A percentile compares a stretch with the other conserved stretches of the same genome.
phyloP scores from a whole-genome alignment of 1,140 invertebrate species.

The Hetaerina americana region DNA sequence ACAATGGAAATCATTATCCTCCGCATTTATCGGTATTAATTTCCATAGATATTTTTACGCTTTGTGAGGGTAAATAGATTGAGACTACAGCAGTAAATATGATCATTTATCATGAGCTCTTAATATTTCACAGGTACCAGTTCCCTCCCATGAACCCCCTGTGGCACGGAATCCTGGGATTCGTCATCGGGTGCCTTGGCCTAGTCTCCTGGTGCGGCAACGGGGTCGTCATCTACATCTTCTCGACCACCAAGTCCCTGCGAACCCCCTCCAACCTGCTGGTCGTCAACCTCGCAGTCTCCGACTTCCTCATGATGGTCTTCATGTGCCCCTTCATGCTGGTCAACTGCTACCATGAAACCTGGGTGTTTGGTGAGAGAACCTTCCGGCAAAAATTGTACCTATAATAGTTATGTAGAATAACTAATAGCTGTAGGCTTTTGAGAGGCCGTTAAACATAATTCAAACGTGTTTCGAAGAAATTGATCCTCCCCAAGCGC shows the following conservation, averaged over 20 bases:
- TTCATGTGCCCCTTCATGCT: conserved; percentile 71
- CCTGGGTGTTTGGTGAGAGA: conserved; percentile 60
- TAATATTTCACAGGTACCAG: conserved; percentile 49
- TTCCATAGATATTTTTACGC: too few species aligned
- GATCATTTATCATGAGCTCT: conserved; percentile 55
- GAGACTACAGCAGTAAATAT: too few species aligned
- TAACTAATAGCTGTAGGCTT: too few species aligned
- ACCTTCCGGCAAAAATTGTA: too few species aligned
- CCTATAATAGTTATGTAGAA: too few species aligned
- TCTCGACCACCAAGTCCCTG: conserved; percentile 57
- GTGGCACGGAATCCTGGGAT: conserved; percentile 64
- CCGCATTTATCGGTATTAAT: too few species aligned
- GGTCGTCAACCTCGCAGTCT: conserved; percentile 73
- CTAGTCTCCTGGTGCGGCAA: conserved; percentile 59
- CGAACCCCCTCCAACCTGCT: conserved; percentile 72
- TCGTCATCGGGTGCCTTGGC: conserved; percentile 58
- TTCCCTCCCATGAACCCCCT: conserved; percentile 62
- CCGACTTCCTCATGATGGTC: conserved; percentile 80
- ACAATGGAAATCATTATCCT: too few species aligned
- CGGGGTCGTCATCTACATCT: conserved; percentile 75
- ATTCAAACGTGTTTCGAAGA: too few species aligned
- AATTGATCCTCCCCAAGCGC: too few species aligned
- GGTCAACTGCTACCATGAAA: conserved; percentile 74
- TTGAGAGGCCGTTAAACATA: too few species aligned
- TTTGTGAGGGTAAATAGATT: too few species aligned